These are phyloP conservation scores for Aleiodes sp. DNA, from an alignment of 1,140 invertebrate genomes.

Conservation along the genomic window DNA sequence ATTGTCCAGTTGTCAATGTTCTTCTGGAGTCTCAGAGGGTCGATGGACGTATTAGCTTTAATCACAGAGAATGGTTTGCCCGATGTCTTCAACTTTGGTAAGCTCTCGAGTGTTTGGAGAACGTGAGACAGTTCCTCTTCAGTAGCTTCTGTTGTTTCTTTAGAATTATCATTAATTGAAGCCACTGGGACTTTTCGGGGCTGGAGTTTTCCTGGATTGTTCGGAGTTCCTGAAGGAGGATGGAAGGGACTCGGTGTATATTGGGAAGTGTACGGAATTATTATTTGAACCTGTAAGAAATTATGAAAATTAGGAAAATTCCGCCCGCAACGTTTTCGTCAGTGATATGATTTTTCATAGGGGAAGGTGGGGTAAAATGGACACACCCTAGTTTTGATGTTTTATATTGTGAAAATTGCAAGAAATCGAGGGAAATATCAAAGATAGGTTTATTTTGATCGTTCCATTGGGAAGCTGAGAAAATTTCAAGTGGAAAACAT, in stretches of 20 bases:
- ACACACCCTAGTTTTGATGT: too few species aligned
- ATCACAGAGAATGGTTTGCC: conserved; percentile 34
- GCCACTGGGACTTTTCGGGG: conserved; percentile 63
- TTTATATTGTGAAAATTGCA: too few species aligned
- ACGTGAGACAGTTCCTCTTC: conserved; percentile 49
- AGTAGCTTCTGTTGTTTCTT: conserved; percentile 50
- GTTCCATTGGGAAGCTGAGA: too few species aligned
- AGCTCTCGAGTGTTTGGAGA: conserved; percentile 38
- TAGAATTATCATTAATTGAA: background rate
- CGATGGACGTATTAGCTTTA: conserved; percentile 69
- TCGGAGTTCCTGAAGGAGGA: conserved; percentile 51
- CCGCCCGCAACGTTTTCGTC: background rate
- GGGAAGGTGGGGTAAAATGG: too few species aligned
- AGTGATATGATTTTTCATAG: too few species aligned
- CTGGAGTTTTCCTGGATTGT: conserved; percentile 50
- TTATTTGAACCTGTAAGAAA: conserved; percentile 72
- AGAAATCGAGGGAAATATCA: too few species aligned
- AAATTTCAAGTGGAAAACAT: too few species aligned
- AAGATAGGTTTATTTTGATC: too few species aligned
- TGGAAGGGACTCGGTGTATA: conserved; percentile 69
- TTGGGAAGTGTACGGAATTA: conserved; percentile 79
- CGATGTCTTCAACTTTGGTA: conserved; percentile 48
- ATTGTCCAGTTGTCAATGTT: conserved; percentile 87
- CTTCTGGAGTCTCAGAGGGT: conserved; percentile 78
- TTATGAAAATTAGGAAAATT: background rate